phyloP scores from a whole-genome alignment of 2,113 vertebrate genomes.

The Piaya cayana region DNA sequence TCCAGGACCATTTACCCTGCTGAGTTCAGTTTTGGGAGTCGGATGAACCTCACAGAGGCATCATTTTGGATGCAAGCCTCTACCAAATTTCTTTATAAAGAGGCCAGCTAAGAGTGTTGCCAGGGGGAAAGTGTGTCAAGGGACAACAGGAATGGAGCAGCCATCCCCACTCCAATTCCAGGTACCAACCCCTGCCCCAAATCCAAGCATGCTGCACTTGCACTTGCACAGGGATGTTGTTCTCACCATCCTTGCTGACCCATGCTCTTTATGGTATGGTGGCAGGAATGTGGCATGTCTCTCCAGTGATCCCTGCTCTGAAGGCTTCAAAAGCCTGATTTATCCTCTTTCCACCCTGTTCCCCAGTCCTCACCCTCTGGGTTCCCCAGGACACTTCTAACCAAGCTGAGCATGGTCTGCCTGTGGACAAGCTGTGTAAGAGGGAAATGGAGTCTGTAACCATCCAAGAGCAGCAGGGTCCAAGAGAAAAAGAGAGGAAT shows the following conservation, averaged over 20 bases:
- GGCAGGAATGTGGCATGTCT: rapidly evolving
- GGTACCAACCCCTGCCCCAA: not conserved
- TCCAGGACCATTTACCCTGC: not conserved
- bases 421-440: not conserved
- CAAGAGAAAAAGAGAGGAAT: not conserved
- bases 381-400: not conserved
- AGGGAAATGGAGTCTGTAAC: not conserved
- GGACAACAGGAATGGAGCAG: not conserved
- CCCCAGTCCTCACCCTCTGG: not conserved
- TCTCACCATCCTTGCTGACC: too few relatives aligned
- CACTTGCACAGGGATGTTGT: not conserved
- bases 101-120: not conserved
- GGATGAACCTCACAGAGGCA: not conserved
- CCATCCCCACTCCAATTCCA: not conserved
- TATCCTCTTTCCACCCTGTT: not conserved
- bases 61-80: not conserved
- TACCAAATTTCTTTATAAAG: not conserved
- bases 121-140: not conserved
- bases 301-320: not conserved
- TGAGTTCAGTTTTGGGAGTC: not conserved
- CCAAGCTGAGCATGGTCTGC: not conserved
- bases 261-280: not conserved
- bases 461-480: not conserved
- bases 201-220: not conserved
- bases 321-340: not conserved